Evolutionary conservation across 2,113 vertebrate species (phyloP), one percentile per base, ranked within the genome.

Genomic region (Aspidoscelis tigris): DNA sequence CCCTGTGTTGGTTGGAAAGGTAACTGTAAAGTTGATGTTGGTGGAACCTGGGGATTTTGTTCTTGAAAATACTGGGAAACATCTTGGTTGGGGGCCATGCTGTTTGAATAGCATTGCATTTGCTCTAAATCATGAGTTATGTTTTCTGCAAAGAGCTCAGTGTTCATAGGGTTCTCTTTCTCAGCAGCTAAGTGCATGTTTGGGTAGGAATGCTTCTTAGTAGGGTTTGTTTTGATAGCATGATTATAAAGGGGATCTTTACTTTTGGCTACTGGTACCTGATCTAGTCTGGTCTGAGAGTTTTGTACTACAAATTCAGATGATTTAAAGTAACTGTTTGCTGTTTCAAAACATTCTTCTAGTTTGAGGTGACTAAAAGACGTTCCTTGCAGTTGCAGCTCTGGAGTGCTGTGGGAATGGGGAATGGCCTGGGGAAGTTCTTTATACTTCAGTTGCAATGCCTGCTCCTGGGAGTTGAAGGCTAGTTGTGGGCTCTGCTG

Each of bases 61-160:
- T 95, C 93, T 80, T 89, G 94, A 91, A 95, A 96, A 89, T 93
- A 94, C 72, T 95, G 96, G 82, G 92, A 93, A 85, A 83, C 72
- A 81, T 96, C 95, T 94, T 95, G 96, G 84, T 97, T 97, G 41
- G 95, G 47, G 53, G 95, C 95, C 94, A 94, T 89, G 92, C 93
- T 95, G 88, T 95, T 95, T 70, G 95, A 92, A 89, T 95, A 95
- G 94, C 95, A 97, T 84, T 95, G 96, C 80, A 84, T 78, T 3
- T 94, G 95, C 80, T 96, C 94, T 80, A 96, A 93, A 76, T 93
- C 89, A 47, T 83, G 92, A 83, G 88, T 88, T 93, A 95, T 93
- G 78, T 58, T 95, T 88, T 91, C 88, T 82, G 73, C 69, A 47
- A 93, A 94, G 66, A 53, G 24, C 64, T 95, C 93, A 0, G 61